Percentiles rank a stretch among this genome's conserved stretches.
phyloP scores from a whole-genome alignment of 2,113 vertebrate genomes.

The Poecile atricapillus region DNA sequence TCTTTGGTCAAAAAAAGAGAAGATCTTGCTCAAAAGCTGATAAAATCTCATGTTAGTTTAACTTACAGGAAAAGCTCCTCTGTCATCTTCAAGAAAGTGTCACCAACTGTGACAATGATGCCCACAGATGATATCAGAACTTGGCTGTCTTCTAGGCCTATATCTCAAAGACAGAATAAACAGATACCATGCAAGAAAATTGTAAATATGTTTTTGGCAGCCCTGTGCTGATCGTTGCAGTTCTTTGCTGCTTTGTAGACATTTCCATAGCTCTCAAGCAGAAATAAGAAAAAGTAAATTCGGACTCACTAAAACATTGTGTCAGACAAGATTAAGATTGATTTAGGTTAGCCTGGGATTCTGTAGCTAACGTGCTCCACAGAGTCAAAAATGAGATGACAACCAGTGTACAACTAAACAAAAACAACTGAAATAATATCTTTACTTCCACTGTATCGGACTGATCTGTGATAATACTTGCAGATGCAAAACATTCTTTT shows the following conservation, averaged over 20 bases:
- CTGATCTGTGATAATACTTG: neutral
- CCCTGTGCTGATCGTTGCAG: rapidly evolving
- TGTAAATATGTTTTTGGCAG: neutral
- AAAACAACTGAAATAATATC: neutral
- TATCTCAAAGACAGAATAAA: neutral
- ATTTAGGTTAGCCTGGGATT: neutral
- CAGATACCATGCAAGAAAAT: neutral
- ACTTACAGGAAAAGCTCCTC: neutral
- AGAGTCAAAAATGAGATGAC: neutral
- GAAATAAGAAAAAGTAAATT: neutral
- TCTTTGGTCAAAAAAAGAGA: neutral
- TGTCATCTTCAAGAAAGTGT: neutral
- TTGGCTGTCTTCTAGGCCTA: neutral
- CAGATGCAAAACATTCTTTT: neutral
- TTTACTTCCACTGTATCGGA: neutral
- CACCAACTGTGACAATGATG: neutral
- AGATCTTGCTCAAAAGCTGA: neutral
- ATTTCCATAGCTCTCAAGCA: neutral
- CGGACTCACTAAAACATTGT: neutral
- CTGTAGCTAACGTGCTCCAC: neutral
- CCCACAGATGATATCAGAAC: neutral
- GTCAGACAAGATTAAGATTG: neutral
- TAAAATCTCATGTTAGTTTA: neutral
- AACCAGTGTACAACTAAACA: neutral
- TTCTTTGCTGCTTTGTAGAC: neutral